Conservation (phyloP, 2,113 vertebrate genomes). For the Platichthys stellatus region DNA sequence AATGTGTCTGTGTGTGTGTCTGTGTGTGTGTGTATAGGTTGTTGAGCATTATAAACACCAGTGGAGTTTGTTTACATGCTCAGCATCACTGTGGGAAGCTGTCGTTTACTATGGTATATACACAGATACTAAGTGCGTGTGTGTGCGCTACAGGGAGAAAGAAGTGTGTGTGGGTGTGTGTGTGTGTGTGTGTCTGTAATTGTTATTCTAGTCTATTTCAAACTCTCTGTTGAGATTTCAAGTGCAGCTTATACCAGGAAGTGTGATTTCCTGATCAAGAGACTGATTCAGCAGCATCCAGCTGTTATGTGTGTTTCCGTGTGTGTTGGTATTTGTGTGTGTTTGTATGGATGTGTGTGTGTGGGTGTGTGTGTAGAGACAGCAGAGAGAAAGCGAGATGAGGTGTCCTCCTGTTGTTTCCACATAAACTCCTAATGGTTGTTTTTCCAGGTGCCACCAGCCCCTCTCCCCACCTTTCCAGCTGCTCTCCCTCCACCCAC, state of each 20-base stretch:
- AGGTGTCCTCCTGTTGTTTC: conserved; percentile 49
- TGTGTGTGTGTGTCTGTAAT: conserved; percentile 23
- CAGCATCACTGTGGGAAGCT: conserved; percentile 51
- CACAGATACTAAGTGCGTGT: conserved; percentile 39
- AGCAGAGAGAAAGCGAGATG: conserved; percentile 28
- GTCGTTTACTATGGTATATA: conserved; percentile 35
- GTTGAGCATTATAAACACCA: conserved; percentile 54
- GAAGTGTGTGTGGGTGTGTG: conserved; percentile 13
- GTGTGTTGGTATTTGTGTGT: background rate
- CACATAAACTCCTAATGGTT: conserved; percentile 47
- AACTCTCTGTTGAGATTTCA: conserved; percentile 53
- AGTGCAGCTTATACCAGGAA: conserved; percentile 60
- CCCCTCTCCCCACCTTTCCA: conserved; percentile 26
- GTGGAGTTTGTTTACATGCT: conserved; percentile 57
- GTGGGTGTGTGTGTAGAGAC: conserved; percentile 26
- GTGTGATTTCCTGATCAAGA: conserved; percentile 64
- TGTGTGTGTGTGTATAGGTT: conserved; percentile 2
- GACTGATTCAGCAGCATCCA: conserved; percentile 68
- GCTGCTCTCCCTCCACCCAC: conserved; percentile 23
- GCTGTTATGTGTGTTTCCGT: conserved; percentile 54
- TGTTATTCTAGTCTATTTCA: conserved; percentile 46
- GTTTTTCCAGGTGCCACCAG: conserved; percentile 65
- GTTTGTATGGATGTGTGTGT: no score
- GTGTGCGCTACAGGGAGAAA: conserved; percentile 11
- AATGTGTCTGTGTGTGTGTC: conserved; percentile 7